Conservation (phyloP, 2,113 vertebrate genomes). For the Oreotrochilus melanogaster region DNA sequence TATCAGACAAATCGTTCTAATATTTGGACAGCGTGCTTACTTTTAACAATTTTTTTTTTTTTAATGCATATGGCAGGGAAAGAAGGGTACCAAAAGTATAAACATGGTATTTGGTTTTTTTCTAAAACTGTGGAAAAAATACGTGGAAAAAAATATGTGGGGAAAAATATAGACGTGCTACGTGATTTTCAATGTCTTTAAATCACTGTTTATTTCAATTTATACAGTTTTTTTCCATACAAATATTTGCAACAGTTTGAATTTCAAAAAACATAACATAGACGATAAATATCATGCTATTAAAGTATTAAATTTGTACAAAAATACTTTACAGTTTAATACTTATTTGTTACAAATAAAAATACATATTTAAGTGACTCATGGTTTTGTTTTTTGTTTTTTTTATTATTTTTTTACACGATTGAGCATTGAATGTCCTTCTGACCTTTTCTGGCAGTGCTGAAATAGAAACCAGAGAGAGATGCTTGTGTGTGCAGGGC, state of each 20-base stretch:
- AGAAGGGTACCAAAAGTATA: neutral
- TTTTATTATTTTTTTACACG: slow-evolving; percentile 33
- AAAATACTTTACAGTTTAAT: slow-evolving; percentile 99
- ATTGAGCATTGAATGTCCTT: slow-evolving; percentile 81
- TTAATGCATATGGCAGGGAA: neutral
- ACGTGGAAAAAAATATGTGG: neutral
- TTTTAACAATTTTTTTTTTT: neutral
- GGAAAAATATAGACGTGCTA: neutral
- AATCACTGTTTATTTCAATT: slow-evolving; percentile 85
- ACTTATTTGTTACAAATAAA: slow-evolving; percentile 99
- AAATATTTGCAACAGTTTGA: slow-evolving; percentile 93
- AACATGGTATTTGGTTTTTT: neutral
- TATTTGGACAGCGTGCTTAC: neutral
- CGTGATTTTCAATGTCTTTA: slow-evolving; percentile 60
- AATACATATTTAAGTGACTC: slow-evolving; percentile 94
- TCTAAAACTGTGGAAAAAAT: neutral
- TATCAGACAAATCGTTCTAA: neutral
- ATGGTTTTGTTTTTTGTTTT: slow-evolving; percentile 37
- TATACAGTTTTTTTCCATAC: slow-evolving; percentile 88
- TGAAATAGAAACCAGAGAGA: slow-evolving; percentile 73
- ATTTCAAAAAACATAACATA: slow-evolving; percentile 92
- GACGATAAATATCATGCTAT: slow-evolving; percentile 99
- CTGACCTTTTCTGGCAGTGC: slow-evolving; percentile 87
- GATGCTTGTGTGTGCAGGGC: slow-evolving; percentile 46
- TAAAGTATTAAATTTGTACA: slow-evolving; percentile 99